phyloP scores from a whole-genome alignment of 2,113 vertebrate species.

The Centrocercus urophasianus region DNA sequence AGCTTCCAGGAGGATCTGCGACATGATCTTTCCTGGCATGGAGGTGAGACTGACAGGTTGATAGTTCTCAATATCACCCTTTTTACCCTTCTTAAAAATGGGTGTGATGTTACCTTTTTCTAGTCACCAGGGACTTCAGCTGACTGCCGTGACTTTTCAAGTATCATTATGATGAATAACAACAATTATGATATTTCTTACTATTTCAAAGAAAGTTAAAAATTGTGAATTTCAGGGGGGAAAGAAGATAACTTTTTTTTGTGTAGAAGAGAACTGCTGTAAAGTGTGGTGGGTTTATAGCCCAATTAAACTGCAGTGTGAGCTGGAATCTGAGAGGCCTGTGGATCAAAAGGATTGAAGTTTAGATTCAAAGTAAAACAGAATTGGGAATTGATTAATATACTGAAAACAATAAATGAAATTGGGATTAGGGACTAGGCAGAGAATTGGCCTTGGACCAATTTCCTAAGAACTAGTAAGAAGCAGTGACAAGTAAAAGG shows the following conservation, averaged over 20 bases:
- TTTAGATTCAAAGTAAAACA: background rate
- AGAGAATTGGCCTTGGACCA: background rate
- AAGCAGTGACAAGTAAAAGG: background rate
- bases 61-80: too few relatives aligned
- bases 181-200: background rate
- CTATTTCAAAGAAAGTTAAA: background rate
- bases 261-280: background rate
- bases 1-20: too few relatives aligned
- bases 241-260: background rate
- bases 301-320: background rate
- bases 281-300: background rate
- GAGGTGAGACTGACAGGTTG: too few relatives aligned
- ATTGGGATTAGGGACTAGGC: background rate
- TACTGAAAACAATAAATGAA: background rate
- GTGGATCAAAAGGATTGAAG: background rate
- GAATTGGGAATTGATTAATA: constrained; percentile 13
- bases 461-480: background rate
- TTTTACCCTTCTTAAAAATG: too few relatives aligned
- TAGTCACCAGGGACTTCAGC: too few relatives aligned
- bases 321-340: background rate
- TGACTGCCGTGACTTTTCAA: too few relatives aligned
- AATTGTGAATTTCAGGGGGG: background rate
- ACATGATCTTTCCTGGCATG: too few relatives aligned
- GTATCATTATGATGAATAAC: background rate
- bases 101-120: too few relatives aligned